A percentile compares a stretch with the other conserved stretches of the same genome.
Evolutionary conservation across 2,888 invertebrate genomes (phyloP).

Genomic region (Lepidochrysops patricia): DNA sequence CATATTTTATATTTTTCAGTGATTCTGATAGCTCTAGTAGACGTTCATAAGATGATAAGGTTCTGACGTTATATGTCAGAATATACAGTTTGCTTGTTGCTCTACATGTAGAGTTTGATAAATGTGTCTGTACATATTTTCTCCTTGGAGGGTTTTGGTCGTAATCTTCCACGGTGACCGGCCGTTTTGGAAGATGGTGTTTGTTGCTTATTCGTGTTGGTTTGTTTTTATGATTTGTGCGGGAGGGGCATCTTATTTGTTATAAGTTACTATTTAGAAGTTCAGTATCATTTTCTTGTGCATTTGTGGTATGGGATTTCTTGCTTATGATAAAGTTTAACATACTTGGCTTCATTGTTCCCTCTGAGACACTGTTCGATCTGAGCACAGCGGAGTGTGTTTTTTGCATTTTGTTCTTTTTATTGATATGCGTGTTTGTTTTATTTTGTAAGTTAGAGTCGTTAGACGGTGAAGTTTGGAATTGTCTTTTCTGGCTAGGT

Average conservation of each 20-base stretch:
- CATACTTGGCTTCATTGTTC: constrained; percentile 4
- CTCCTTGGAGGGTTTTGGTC: constrained; percentile 24
- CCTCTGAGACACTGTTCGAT: constrained; percentile 6
- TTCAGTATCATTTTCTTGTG: constrained; percentile 11
- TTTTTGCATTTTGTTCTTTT: constrained; percentile 17
- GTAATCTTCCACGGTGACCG: constrained; percentile 21
- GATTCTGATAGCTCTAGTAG: constrained; percentile 22
- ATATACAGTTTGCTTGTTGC: constrained; percentile 8
- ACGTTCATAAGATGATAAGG: constrained; percentile 23
- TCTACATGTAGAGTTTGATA: too few relatives aligned
- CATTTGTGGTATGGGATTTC: not conserved
- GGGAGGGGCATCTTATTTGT: not conserved
- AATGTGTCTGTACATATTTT: too few relatives aligned
- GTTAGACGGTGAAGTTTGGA: not conserved
- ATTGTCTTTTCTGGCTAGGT: constrained; percentile 10
- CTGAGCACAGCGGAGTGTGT: not conserved
- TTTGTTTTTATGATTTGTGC: too few relatives aligned
- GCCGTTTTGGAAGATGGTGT: constrained; percentile 20
- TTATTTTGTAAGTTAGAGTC: constrained; percentile 12
- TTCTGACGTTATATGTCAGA: constrained; percentile 22
- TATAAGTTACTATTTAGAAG: too few relatives aligned
- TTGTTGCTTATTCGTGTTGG: not conserved
- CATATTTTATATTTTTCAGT: constrained; percentile 17
- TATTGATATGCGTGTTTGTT: constrained; percentile 5
- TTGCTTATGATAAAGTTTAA: constrained; percentile 7